Base-by-base conservation (phyloP, 2,888 invertebrate species). In the Tyria jacobaeae region DNA sequence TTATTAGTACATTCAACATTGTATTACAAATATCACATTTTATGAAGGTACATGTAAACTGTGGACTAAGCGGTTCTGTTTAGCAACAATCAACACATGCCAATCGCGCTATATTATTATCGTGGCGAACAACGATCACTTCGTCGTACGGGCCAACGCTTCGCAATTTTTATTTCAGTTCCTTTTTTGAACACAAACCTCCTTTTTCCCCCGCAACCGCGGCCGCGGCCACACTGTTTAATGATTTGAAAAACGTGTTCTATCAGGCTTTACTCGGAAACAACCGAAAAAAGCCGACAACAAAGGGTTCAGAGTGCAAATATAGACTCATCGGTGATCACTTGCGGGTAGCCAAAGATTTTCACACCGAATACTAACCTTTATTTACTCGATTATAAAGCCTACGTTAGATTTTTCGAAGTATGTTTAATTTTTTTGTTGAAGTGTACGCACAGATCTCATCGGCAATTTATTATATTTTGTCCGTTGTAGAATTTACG, bases 221-320 rank as follows among this genome's bases (percentile, higher is more conserved):
- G 89, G 72, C 80, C 85, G 86, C 89, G 91, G 89, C 89, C 90
- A 91, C 92, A 93, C 94, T 91, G 94, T 92, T 94, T 94, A 94
- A 94, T 92, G 94, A 94, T 94, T 94, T 92, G 94, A 93, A 94
- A 92, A 94, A 94, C 94, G 94, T 94, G 94, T 94, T 94, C 92
- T 94, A 94, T 94, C 94, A 92, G 92, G 90, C 89, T 92, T 90
- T 91, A 89, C 89, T 86, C 89, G 90, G 93, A 89, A 91, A 91
- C 92, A 91, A 91, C 90, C 91, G 92, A 91, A 92, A 93, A 94
- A 92, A 91, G 88, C 89, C 88, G 87, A 88, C 91, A 91, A 89
- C 90, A 90, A 90, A 91, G 92, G 92, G 91, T 92, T 88, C 88
- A 82, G 81, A 88, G 87, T 86, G 92, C 91, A 93, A 93, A 93